A percentile compares a stretch with the other conserved stretches of the same genome.
Evolutionary conservation across 1,140 invertebrate species (phyloP).

Genomic region (Drosophila repletoides): DNA sequence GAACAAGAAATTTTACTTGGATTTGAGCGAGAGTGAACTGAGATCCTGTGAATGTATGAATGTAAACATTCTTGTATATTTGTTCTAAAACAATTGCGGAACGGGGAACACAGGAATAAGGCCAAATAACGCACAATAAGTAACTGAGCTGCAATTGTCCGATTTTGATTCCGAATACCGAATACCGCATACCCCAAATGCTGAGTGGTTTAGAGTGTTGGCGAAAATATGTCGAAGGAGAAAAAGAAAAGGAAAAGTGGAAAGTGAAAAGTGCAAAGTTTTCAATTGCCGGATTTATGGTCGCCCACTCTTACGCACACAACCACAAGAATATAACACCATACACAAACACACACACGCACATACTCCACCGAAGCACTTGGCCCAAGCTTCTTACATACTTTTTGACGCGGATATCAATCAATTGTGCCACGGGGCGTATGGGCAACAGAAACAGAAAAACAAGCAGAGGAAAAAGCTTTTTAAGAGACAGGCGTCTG

Average conservation of each 20-base stretch:
- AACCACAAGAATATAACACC: too few species aligned
- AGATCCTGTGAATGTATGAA: too few species aligned
- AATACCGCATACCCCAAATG: neutral
- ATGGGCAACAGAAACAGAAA: conserved; percentile 2
- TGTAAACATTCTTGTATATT: conserved; percentile 39
- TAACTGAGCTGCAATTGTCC: conserved; percentile 23
- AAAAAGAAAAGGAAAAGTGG: neutral
- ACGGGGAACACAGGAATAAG: conserved; percentile 20
- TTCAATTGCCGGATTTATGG: conserved; percentile 55
- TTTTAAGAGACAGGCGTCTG: neutral
- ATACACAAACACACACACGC: neutral
- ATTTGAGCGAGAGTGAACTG: neutral
- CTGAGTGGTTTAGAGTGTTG: conserved; percentile 35
- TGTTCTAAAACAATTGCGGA: conserved; percentile 15
- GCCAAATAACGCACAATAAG: conserved; percentile 37
- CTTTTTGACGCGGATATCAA: conserved; percentile 51
- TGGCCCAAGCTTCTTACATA: conserved; percentile 39
- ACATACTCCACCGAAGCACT: neutral
- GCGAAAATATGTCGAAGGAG: conserved; percentile 3
- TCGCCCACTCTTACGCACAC: conserved; percentile 7
- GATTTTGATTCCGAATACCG: conserved; percentile 10
- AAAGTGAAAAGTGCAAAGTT: conserved; percentile 50
- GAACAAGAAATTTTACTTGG: conserved; percentile 26
- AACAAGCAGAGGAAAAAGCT: too few species aligned
- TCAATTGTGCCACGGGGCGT: conserved; percentile 52